phyloP scores from a whole-genome alignment of 2,888 invertebrate genomes.

The Synergus gifuensis region DNA sequence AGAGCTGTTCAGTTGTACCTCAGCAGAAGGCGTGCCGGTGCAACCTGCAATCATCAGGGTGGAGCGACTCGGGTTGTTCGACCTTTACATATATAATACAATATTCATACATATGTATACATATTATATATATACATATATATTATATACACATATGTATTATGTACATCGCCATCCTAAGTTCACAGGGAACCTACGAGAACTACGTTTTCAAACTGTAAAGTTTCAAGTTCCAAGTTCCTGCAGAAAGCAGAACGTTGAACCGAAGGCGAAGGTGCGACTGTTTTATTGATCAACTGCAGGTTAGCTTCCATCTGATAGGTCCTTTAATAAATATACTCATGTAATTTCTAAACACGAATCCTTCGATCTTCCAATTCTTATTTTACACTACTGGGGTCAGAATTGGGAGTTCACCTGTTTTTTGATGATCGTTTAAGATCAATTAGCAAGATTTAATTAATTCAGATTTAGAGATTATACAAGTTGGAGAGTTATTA shows the following conservation, averaged over 20 bases:
- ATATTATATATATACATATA: too few relatives aligned
- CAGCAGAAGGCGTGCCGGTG: conserved; percentile 72
- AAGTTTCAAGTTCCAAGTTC: conserved; percentile 15
- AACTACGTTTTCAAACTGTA: conserved; percentile 30
- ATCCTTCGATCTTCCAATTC: too few relatives aligned
- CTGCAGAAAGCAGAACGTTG: conserved; percentile 45
- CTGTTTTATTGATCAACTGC: conserved; percentile 27
- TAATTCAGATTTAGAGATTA: too few relatives aligned
- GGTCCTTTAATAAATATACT: too few relatives aligned
- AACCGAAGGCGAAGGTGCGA: conserved; percentile 44
- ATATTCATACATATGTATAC: too few relatives aligned
- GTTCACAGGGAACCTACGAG: conserved; percentile 30
- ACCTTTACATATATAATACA: conserved; percentile 19
- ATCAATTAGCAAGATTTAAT: too few relatives aligned
- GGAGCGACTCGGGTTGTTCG: conserved; percentile 68
- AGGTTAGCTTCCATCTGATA: too few relatives aligned
- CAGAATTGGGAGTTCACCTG: too few relatives aligned
- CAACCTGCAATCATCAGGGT: conserved; percentile 77
- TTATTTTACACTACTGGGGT: too few relatives aligned
- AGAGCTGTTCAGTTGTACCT: conserved; percentile 50
- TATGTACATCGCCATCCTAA: conserved; percentile 49
- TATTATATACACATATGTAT: too few relatives aligned
- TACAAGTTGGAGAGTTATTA: neutral
- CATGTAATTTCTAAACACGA: too few relatives aligned
- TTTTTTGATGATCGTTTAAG: too few relatives aligned